Percentiles rank a stretch among this genome's conserved stretches.
Evolutionary conservation across 1,140 invertebrate species (phyloP).

Genomic region (Cepaea nemoralis): DNA sequence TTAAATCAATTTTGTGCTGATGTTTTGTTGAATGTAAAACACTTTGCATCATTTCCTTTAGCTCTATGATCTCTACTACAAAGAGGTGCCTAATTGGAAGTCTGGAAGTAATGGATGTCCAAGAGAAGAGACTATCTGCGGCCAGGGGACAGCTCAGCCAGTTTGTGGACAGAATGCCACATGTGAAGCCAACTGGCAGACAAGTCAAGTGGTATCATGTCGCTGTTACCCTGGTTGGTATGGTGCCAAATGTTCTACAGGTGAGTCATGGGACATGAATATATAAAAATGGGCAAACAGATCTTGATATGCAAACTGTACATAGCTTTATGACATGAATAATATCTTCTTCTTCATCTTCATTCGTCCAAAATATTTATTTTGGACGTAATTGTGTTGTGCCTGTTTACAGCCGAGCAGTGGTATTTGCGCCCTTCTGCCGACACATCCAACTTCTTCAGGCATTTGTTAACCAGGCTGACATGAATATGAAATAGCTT

Average conservation of each 20-base stretch:
- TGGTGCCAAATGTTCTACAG: slow-evolving; percentile 84
- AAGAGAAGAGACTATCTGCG: slow-evolving; percentile 82
- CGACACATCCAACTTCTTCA: no score
- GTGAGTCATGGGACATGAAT: slow-evolving; percentile 52
- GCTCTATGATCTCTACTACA: slow-evolving; percentile 39
- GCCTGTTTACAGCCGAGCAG: no score
- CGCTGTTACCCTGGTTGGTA: slow-evolving; percentile 84
- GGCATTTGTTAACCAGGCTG: no score
- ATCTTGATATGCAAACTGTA: no score
- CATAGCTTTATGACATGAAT: no score
- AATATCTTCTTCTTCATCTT: no score
- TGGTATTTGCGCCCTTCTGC: no score
- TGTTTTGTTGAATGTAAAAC: no score
- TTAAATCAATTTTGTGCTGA: no score
- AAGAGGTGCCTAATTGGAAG: slow-evolving; percentile 14
- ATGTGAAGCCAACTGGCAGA: slow-evolving; percentile 79
- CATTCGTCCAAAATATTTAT: no score
- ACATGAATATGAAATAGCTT: no score
- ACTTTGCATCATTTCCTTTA: not conserved
- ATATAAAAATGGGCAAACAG: not conserved
- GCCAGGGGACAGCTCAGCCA: slow-evolving; percentile 34
- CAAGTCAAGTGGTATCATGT: slow-evolving; percentile 83
- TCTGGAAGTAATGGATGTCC: slow-evolving; percentile 79
- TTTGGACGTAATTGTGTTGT: no score
- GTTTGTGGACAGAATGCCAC: slow-evolving; percentile 80